A percentile compares a stretch with the other conserved stretches of the same genome.
Evolutionary conservation across 2,888 invertebrate genomes (phyloP).

Genomic region (Zygothrica quintamaculata): DNA sequence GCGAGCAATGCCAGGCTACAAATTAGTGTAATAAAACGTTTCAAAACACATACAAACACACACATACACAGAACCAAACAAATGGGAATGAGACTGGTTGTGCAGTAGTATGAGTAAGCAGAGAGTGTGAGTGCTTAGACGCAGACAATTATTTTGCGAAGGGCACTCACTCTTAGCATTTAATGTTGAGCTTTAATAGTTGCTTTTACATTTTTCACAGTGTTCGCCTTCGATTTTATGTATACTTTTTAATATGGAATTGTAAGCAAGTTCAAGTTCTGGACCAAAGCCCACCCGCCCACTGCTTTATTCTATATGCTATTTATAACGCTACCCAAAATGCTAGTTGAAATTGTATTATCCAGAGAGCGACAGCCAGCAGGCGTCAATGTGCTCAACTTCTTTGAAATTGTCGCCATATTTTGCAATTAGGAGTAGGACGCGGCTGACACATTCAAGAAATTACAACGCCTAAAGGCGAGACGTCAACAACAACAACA

Average conservation of each 20-base stretch:
- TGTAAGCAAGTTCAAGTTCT: slow-evolving; percentile 55
- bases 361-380: slow-evolving; percentile 59
- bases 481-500: slow-evolving; percentile 39
- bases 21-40: slow-evolving; percentile 85
- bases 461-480: slow-evolving; percentile 72
- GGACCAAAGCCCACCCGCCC: not conserved
- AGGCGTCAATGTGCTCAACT: slow-evolving; percentile 71
- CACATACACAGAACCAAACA: slow-evolving; percentile 4
- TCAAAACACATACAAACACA: slow-evolving; percentile 69
- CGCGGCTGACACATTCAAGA: slow-evolving; percentile 71
- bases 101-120: slow-evolving; percentile 6
- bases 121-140: not conserved
- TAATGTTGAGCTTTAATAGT: slow-evolving; percentile 45
- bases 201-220: slow-evolving; percentile 53
- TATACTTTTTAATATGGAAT: slow-evolving; percentile 26
- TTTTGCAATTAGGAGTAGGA: slow-evolving; percentile 69
- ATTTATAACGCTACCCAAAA: slow-evolving; percentile 70
- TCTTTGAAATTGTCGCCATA: slow-evolving; percentile 78
- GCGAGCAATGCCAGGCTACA: slow-evolving; percentile 81
- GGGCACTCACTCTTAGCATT: slow-evolving; percentile 27
- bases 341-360: slow-evolving; percentile 82
- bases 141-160: slow-evolving; percentile 16
- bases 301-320: slow-evolving; percentile 15
- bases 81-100: slow-evolving; percentile 8
- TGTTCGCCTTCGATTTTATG: slow-evolving; percentile 33